These are phyloP conservation scores for Eremophila alpestris DNA, from an alignment of 2,797 vertebrate genomes.

Conservation along the genomic window DNA sequence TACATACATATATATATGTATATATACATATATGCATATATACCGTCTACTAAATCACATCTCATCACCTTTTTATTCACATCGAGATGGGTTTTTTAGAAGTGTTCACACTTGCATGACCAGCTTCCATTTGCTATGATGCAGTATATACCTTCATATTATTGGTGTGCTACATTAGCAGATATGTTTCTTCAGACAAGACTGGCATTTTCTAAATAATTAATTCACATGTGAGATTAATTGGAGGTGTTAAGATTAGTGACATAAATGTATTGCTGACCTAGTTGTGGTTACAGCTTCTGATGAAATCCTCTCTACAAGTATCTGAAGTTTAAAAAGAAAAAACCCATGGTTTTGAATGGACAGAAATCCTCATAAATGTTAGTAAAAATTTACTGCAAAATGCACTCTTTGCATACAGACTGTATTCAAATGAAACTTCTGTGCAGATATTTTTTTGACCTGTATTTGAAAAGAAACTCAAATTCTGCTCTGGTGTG, in stretches of 20 bases:
- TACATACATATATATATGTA: background rate
- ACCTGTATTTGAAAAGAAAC: background rate
- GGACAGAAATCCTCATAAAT: background rate
- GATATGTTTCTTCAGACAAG: background rate
- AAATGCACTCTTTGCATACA: background rate
- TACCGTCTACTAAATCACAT: background rate
- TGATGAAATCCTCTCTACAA: background rate
- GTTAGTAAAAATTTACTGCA: background rate
- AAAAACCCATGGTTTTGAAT: background rate
- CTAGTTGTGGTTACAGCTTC: background rate
- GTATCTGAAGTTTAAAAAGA: background rate
- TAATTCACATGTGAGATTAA: background rate
- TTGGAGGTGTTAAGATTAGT: background rate
- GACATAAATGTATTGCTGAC: background rate
- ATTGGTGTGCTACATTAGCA: background rate
- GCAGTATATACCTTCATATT: background rate
- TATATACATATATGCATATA: background rate
- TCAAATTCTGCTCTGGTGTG: background rate
- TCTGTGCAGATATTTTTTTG: background rate
- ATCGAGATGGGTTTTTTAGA: background rate
- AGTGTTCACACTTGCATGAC: background rate
- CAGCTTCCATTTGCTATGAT: background rate
- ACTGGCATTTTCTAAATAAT: background rate
- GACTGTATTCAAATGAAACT: background rate
- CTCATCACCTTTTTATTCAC: background rate